A percentile compares a stretch with the other conserved stretches of the same genome.
Conservation (phyloP, 2,888 invertebrate species). For the Andrena dorsata region DNA sequence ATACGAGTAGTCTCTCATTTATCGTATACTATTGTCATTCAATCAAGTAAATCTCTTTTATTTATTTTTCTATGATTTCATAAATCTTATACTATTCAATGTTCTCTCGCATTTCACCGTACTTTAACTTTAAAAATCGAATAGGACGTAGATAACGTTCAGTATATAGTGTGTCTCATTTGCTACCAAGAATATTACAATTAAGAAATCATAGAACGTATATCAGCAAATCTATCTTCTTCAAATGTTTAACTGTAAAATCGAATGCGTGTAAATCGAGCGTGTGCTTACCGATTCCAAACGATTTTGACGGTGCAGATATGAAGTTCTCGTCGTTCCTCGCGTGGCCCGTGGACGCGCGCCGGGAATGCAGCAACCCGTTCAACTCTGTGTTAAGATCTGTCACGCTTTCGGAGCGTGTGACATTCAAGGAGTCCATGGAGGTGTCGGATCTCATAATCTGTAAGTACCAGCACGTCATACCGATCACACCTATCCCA, state of each 20-base stretch:
- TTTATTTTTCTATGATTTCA: constrained; percentile 66
- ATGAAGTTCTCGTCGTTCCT: constrained; percentile 84
- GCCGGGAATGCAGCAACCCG: constrained; percentile 77
- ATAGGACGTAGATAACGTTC: not conserved
- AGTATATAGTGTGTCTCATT: not conserved
- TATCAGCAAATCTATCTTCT: constrained; percentile 21
- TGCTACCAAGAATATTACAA: constrained; percentile 7
- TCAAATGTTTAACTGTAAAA: constrained; percentile 21
- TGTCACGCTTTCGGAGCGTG: constrained; percentile 93
- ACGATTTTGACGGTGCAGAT: constrained; percentile 90
- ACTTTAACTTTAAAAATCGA: not conserved
- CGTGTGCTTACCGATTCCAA: constrained; percentile 92
- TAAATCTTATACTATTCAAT: constrained; percentile 37
- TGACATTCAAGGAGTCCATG: constrained; percentile 92
- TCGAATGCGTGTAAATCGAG: constrained; percentile 4
- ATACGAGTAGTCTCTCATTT: constrained; percentile 13
- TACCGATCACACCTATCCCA: not conserved
- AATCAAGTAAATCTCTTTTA: constrained; percentile 17
- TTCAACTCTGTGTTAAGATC: constrained; percentile 90
- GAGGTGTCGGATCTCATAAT: constrained; percentile 93
- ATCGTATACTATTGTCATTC: constrained; percentile 13
- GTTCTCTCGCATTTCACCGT: not conserved
- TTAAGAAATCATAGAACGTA: constrained; percentile 70
- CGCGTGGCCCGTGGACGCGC: constrained; percentile 79
- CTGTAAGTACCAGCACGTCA: constrained; percentile 84